Evolutionary conservation across 2,797 vertebrate species (phyloP).

Genomic region (Thunnus albacares): DNA sequence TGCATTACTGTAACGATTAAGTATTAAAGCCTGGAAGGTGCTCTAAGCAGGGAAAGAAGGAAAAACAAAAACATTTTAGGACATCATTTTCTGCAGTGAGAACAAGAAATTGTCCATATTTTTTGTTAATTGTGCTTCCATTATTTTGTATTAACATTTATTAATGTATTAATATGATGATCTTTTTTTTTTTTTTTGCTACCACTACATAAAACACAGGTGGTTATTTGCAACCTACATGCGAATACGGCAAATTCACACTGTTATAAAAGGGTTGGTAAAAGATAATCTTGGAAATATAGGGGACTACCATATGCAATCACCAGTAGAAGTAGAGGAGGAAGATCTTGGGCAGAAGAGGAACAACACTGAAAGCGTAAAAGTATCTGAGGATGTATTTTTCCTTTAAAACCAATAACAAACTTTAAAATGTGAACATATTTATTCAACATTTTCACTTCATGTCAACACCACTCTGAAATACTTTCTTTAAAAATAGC

Average conservation of each 20-base stretch:
- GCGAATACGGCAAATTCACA: not conserved
- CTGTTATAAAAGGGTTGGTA: not conserved
- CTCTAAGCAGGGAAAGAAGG: too few relatives aligned
- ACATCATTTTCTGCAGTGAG: not conserved
- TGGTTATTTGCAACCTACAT: not conserved
- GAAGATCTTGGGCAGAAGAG: too few relatives aligned
- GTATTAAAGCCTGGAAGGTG: not conserved
- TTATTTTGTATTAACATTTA: too few relatives aligned
- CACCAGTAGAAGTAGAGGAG: not conserved
- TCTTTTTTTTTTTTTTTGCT: not conserved
- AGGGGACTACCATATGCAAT: not conserved
- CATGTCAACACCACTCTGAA: not conserved
- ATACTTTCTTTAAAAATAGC: not conserved
- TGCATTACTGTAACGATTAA: not conserved
- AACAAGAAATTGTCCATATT: too few relatives aligned
- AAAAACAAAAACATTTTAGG: not conserved
- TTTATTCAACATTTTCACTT: not conserved
- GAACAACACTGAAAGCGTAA: not conserved
- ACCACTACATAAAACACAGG: too few relatives aligned
- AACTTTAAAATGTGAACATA: not conserved
- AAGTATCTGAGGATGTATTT: not conserved
- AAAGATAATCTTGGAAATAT: not conserved
- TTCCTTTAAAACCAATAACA: slow-evolving; percentile 2
- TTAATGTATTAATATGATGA: not conserved
- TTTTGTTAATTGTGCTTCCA: too few relatives aligned